Conservation (phyloP, 2,888 invertebrate species). For the Mamestra brassicae region DNA sequence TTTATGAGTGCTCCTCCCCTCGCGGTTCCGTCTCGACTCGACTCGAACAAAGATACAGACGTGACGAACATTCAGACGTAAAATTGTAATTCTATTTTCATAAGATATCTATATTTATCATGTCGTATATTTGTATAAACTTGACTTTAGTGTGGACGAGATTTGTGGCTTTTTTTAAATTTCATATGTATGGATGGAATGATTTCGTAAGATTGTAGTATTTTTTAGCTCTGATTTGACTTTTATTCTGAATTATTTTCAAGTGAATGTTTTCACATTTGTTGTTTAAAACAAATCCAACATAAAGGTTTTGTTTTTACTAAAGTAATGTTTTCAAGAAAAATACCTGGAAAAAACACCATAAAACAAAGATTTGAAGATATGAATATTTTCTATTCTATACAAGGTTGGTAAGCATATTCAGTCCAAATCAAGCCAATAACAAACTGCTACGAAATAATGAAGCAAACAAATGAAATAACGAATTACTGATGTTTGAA, state of each 20-base stretch:
- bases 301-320: not conserved
- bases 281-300: not conserved
- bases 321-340: not conserved
- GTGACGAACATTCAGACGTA: constrained; percentile 47
- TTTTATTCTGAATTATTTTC: not conserved
- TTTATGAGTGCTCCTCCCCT: constrained; percentile 60
- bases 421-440: constrained; percentile 16
- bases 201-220: not conserved
- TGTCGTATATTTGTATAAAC: constrained; percentile 22
- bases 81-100: constrained; percentile 56
- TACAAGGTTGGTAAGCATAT: not conserved
- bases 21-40: constrained; percentile 38
- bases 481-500: constrained; percentile 40
- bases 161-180: constrained; percentile 19
- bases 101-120: constrained; percentile 47
- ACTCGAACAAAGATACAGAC: constrained; percentile 53
- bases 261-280: not conserved
- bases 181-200: not conserved
- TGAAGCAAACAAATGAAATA: constrained; percentile 32
- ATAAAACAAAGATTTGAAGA: not conserved
- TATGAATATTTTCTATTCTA: no score
- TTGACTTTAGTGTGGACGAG: constrained; percentile 24
- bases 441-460: constrained; percentile 33
- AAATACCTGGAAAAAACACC: not conserved
- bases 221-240: not conserved